Percentiles rank a stretch among this genome's conserved stretches.
Conservation (phyloP, 2,797 vertebrate genomes). For the Morus bassanus region DNA sequence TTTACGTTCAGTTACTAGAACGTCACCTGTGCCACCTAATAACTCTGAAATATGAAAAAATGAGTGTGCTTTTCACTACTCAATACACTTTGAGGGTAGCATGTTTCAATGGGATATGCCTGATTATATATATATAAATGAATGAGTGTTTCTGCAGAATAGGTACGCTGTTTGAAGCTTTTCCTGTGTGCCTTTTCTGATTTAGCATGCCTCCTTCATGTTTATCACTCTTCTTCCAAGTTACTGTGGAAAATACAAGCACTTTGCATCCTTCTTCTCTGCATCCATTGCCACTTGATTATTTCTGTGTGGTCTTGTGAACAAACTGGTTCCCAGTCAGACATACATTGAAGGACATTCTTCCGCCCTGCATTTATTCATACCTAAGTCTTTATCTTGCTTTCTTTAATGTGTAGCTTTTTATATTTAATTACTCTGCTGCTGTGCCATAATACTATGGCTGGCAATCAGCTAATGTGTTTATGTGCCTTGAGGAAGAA, state of each 20-base stretch:
- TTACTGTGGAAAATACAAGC: neutral
- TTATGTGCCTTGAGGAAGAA: neutral
- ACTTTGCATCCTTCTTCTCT: neutral
- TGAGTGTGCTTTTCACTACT: neutral
- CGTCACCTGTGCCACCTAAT: neutral
- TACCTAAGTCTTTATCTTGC: neutral
- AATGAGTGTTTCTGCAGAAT: neutral
- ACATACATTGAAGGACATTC: neutral
- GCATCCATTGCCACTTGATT: neutral
- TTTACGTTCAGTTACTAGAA: neutral
- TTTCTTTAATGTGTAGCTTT: neutral
- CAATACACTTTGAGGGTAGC: neutral
- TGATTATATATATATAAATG: neutral
- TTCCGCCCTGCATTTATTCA: neutral
- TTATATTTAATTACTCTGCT: neutral
- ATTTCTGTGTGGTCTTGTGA: neutral
- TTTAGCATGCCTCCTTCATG: neutral
- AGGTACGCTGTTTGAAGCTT: neutral
- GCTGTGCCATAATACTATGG: neutral
- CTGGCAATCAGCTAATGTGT: neutral
- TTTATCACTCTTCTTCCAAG: neutral
- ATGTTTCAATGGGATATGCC: neutral
- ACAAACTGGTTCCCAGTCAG: neutral
- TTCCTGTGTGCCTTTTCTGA: neutral
- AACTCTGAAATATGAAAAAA: neutral